Evolutionary conservation across 37 sponge, comb jelly and placozoan species (phyloP), one percentile per base, ranked within the genome.

Genomic region (Eunapius fragilis): DNA sequence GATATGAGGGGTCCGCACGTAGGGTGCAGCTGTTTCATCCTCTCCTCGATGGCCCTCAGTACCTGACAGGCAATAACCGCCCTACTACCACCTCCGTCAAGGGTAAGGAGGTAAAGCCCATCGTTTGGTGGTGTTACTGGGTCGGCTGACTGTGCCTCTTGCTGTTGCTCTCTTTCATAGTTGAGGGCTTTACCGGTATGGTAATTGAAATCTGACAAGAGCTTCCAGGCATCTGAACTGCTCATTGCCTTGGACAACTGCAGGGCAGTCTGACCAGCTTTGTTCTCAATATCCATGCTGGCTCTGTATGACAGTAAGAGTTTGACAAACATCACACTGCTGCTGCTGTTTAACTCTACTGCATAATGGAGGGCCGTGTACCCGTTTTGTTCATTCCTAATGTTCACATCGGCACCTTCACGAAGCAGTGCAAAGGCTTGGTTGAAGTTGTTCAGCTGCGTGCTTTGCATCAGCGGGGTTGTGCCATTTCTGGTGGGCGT

Each of bases 1-100:
- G 82, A 38, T 14, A 47, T 30, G n/a, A 87, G 27, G 19, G 81
- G 13, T 22, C 24, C 71, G 25, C 72, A 71, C n/a, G 31, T 68
- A 17, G 88, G 82, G 0, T 24, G 12, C 27, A 79, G 32, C 79
- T 79, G 49, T 5, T 34, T n/a, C 78, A 88, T 75, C 71, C 78
- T 71, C 33, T 78, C 71, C 58, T 92, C 85, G 22, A 92, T 31
- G 25, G 82, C 92, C 6, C 67, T 31, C 48, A 92, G 25, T 32
- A 87, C 84, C 67, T 81, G 79, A 49, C 69, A 71, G 34, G 79
- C 58, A 33, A 84, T 37, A 27, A 87, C 80, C 4, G 73, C 84
- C 23, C 88, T 37, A 38, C 80, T 84, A 22, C 92, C 92, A 68
- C 92, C 92, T 30, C 92, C 92, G 47, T 92, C 92, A n/a, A 84